Evolutionary conservation across 2,888 invertebrate species (phyloP).

Genomic region (Oasisia sp.): DNA sequence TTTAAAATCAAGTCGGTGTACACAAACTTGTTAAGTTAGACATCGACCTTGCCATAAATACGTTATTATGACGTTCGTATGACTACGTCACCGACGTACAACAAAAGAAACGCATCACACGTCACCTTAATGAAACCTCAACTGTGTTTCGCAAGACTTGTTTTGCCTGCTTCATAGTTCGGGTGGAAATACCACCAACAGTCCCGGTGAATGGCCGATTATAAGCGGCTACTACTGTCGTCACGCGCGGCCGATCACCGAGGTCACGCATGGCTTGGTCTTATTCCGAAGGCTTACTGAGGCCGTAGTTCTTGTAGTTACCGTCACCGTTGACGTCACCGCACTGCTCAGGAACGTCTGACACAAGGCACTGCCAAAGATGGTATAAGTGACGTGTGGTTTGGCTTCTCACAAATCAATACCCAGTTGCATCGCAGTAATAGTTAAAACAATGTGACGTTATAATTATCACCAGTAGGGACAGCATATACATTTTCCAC

Average conservation of each 20-base stretch:
- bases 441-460: neutral
- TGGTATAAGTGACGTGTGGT: neutral
- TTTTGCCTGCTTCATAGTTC: neutral
- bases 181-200: neutral
- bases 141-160: neutral
- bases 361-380: neutral
- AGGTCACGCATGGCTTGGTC: neutral
- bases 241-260: neutral
- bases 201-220: neutral
- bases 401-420: neutral
- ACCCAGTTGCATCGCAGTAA: neutral
- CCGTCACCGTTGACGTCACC: neutral
- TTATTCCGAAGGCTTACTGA: neutral
- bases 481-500: neutral
- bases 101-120: neutral
- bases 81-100: neutral
- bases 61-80: neutral
- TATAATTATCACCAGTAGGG: neutral
- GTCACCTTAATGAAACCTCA: neutral
- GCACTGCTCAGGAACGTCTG: neutral
- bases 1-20: neutral
- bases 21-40: slow-evolving; percentile 1
- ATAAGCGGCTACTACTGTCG: neutral
- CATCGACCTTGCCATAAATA: neutral
- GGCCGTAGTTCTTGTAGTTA: neutral